Conservation (phyloP, 2,797 vertebrate genomes). For the Sebastes steindachneri region DNA sequence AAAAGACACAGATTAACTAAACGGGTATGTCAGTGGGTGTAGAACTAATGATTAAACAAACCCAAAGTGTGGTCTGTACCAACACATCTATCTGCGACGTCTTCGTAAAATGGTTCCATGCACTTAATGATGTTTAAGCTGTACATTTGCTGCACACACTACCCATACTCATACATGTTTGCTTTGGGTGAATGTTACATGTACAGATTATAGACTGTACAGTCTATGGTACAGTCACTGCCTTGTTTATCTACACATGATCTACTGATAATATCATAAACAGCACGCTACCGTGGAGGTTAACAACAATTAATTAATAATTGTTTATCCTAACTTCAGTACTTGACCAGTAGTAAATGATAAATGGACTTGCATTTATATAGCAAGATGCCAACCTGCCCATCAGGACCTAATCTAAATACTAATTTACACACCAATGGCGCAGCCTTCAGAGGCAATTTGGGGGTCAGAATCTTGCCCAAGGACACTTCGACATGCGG, state of each 20-base stretch:
- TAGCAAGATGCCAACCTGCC: too few relatives aligned
- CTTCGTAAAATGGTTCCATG: neutral
- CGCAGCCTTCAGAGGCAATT: too few relatives aligned
- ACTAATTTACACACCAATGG: too few relatives aligned
- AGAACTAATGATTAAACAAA: conserved; percentile 21
- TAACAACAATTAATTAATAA: neutral
- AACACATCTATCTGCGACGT: neutral
- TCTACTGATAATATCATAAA: neutral
- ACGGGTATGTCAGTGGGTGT: neutral
- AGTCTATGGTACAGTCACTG: neutral
- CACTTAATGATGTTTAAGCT: neutral
- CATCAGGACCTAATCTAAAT: too few relatives aligned
- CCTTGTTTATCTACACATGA: neutral
- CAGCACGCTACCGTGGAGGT: neutral
- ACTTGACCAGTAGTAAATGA: neutral
- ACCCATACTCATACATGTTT: neutral
- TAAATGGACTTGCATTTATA: too few relatives aligned
- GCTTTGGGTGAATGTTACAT: neutral
- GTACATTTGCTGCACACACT: neutral
- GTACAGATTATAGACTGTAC: neutral
- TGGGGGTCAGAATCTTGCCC: too few relatives aligned
- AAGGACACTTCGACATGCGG: too few relatives aligned
- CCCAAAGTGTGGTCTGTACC: neutral
- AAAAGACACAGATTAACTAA: conserved; percentile 32
- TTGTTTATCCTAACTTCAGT: neutral